Percentiles rank a stretch among this genome's conserved stretches.
Conservation (phyloP, 92 coral and sea anemone genomes). For the Paragorgia papillata region DNA sequence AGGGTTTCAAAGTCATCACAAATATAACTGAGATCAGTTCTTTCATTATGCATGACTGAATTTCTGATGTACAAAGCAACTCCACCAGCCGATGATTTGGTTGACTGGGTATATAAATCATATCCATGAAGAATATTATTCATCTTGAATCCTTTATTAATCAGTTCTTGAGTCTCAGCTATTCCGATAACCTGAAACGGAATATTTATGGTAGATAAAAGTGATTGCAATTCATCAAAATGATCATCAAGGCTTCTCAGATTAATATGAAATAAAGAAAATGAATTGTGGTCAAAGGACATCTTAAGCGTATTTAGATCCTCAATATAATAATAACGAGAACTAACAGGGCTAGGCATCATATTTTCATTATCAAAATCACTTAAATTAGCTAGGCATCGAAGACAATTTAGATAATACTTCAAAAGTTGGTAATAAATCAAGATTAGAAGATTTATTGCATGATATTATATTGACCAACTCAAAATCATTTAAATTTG, state of each 20-base stretch:
- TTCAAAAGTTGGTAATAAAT: slow-evolving; percentile 46
- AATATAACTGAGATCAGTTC: slow-evolving; percentile 43
- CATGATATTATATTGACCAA: slow-evolving; percentile 11
- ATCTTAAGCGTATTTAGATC: slow-evolving; percentile 22
- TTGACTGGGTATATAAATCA: slow-evolving; percentile 32
- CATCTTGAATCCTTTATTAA: slow-evolving; percentile 42
- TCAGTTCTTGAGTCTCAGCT: slow-evolving; percentile 35
- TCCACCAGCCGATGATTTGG: slow-evolving; percentile 52
- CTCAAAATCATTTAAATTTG: slow-evolving; percentile 40
- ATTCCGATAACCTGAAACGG: slow-evolving; percentile 48
- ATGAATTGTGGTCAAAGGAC: slow-evolving; percentile 12
- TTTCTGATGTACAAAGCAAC: slow-evolving; percentile 36
- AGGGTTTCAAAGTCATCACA: slow-evolving; percentile 49
- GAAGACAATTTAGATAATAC: slow-evolving; percentile 39
- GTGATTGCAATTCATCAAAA: slow-evolving; percentile 41
- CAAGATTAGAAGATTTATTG: slow-evolving; percentile 3
- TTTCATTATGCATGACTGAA: slow-evolving; percentile 36
- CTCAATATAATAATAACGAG: slow-evolving; percentile 22
- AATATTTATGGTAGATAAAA: slow-evolving; percentile 33
- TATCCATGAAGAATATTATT: slow-evolving; percentile 37
- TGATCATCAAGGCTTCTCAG: slow-evolving; percentile 51
- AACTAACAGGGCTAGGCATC: slow-evolving; percentile 41
- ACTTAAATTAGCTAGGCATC: slow-evolving; percentile 42
- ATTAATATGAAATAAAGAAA: slow-evolving; percentile 43
- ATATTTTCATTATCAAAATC: slow-evolving; percentile 45